These are phyloP conservation scores for Mizuhopecten yessoensis DNA, from an alignment of 1,140 invertebrate species.

Conservation along the genomic window DNA sequence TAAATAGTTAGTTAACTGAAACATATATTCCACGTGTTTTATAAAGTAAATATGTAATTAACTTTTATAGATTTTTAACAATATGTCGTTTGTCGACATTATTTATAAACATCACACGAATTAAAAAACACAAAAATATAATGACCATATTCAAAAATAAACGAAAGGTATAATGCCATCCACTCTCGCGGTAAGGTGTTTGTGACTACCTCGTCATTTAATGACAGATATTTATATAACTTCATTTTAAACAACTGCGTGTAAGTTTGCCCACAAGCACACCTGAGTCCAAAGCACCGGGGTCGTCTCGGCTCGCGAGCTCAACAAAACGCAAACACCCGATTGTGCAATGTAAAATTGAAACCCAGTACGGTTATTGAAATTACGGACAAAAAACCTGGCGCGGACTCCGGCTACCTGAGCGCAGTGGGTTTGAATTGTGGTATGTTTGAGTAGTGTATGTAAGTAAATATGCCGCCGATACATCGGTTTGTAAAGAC, in stretches of 20 bases:
- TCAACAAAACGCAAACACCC: neutral
- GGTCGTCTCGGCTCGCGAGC: neutral
- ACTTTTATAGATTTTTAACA: too few relatives aligned
- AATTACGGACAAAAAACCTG: neutral
- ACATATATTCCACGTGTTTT: too few relatives aligned
- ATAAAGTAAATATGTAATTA: too few relatives aligned
- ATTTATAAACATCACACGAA: too few relatives aligned
- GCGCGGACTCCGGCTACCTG: neutral
- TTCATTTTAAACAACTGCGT: neutral
- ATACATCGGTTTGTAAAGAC: neutral
- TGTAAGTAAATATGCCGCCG: constrained; percentile 25
- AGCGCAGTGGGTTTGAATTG: neutral
- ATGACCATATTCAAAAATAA: too few relatives aligned
- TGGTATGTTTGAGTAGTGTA: neutral
- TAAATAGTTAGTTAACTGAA: too few relatives aligned
- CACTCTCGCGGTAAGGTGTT: too few relatives aligned
- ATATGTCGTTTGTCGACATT: too few relatives aligned
- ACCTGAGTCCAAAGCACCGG: neutral
- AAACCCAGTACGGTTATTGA: constrained; percentile 6
- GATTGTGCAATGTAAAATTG: constrained; percentile 3
- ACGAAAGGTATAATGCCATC: too few relatives aligned
- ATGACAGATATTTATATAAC: neutral
- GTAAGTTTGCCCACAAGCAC: neutral
- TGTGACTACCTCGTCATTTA: neutral
- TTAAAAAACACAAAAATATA: too few relatives aligned